Evolutionary conservation across 2,888 invertebrate genomes (phyloP), one percentile per base, ranked within the genome.

Genomic region (Salpingus planirostris): DNA sequence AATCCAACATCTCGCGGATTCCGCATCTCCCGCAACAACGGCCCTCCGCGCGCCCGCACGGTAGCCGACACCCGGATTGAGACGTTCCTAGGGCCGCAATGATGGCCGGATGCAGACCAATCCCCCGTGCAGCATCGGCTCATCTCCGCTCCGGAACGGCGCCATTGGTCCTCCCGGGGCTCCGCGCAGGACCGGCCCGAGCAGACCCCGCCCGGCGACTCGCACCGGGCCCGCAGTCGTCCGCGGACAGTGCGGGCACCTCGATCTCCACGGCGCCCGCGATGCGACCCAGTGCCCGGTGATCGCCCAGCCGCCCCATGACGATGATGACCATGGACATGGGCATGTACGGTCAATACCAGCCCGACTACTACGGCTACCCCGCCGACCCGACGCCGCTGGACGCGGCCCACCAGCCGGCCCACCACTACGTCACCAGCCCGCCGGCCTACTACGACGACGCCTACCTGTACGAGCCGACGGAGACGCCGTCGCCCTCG

Each of bases 261-360:
- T n/a, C n/a, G n/a, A n/a, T n/a, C n/a, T n/a, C n/a, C n/a, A n/a
- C n/a, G n/a, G n/a, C n/a, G n/a, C n/a, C n/a, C n/a, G n/a, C n/a
- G n/a, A n/a, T n/a, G n/a, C n/a, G n/a, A n/a, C n/a, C n/a, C n/a
- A n/a, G n/a, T n/a, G n/a, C n/a, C n/a, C n/a, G n/a, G n/a, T n/a
- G n/a, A n/a, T n/a, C 36, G 27, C 28, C 15, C 11, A 26, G 25
- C 3, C 13, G 21, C 15, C 24, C 21, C 22, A 26, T 45, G 53
- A 61, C 51, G 55, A 80, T 80, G 80, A 80, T 80, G 78, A 81
- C 76, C 74, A 82, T 82, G 82, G 81, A 82, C 74, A 73, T 82
- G 73, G 78, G 80, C 60, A 81, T 80, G 80, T 81, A 80, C 71
- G 77, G 78, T 59, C 72, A 74, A 65, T 73, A 74, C 60, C 74